A percentile compares a stretch with the other conserved stretches of the same genome.
phyloP scores from a whole-genome alignment of 1,140 invertebrate species.

The Brachionus manjavacas region DNA sequence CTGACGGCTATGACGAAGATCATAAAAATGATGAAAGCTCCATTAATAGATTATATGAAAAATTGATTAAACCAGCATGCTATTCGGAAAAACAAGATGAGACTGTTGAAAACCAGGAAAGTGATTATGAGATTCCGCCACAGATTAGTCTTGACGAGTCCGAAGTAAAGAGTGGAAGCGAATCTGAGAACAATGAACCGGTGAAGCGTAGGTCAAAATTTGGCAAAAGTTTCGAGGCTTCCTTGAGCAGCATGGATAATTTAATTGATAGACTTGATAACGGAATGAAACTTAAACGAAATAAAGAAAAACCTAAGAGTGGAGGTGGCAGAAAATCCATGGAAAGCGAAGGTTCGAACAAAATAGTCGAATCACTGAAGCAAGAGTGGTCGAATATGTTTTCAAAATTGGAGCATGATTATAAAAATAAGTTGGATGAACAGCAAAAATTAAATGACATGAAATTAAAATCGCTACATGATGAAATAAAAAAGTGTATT shows the following conservation, averaged over 20 bases:
- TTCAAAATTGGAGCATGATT: slow-evolving; percentile 19
- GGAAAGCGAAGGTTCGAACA: background rate
- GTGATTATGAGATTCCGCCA: background rate
- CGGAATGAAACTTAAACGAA: slow-evolving; percentile 35
- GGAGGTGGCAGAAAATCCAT: background rate
- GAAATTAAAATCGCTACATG: slow-evolving; percentile 25
- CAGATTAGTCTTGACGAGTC: background rate
- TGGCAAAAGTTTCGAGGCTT: slow-evolving; percentile 38
- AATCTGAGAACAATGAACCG: background rate
- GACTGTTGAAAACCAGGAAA: background rate
- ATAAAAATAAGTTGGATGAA: slow-evolving; percentile 16
- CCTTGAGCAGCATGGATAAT: background rate
- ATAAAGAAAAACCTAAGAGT: background rate
- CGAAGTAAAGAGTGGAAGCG: background rate
- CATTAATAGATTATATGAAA: slow-evolving; percentile 23
- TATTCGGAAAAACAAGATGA: background rate
- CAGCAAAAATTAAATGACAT: slow-evolving; percentile 39
- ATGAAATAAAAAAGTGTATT: slow-evolving; percentile 37
- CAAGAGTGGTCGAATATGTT: slow-evolving; percentile 41
- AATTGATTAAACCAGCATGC: slow-evolving; percentile 6
- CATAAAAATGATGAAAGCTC: slow-evolving; percentile 20
- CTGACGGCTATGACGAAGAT: background rate
- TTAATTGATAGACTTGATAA: slow-evolving; percentile 33
- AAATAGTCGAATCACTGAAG: slow-evolving; percentile 37
- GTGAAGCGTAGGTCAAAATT: slow-evolving; percentile 11